phyloP scores from a whole-genome alignment of 2,113 vertebrate species.

The Vidua chalybeata region DNA sequence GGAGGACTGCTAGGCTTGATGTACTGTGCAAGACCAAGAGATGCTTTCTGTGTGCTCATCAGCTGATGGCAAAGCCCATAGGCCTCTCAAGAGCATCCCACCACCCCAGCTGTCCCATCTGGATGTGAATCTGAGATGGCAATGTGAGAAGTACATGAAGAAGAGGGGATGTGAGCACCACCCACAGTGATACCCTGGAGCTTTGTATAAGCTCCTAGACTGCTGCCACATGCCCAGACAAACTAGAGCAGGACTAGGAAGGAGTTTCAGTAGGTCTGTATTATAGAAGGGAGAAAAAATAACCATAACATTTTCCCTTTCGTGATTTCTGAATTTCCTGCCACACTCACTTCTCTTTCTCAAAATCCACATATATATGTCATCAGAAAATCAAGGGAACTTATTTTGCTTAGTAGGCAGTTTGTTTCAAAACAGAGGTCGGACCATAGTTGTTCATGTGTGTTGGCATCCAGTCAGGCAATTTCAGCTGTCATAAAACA shows the following conservation, averaged over 20 bases:
- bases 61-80: background rate
- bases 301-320: background rate
- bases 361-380: background rate
- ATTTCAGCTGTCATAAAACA: conserved; percentile 30
- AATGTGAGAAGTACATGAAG: background rate
- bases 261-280: background rate
- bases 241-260: background rate
- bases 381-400: background rate
- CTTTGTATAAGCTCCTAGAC: background rate
- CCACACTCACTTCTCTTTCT: background rate
- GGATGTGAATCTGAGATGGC: background rate
- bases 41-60: background rate
- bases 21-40: background rate
- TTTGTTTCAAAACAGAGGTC: background rate
- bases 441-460: background rate
- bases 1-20: background rate
- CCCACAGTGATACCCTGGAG: background rate
- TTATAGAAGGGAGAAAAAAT: background rate
- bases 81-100: background rate
- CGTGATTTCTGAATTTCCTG: background rate
- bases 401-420: background rate
- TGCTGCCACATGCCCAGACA: background rate
- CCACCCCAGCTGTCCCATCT: background rate
- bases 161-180: background rate
- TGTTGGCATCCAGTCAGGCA: background rate